These are phyloP conservation scores for Chironomus tentans DNA, from an alignment of 2,888 invertebrate genomes.

Conservation along the genomic window DNA sequence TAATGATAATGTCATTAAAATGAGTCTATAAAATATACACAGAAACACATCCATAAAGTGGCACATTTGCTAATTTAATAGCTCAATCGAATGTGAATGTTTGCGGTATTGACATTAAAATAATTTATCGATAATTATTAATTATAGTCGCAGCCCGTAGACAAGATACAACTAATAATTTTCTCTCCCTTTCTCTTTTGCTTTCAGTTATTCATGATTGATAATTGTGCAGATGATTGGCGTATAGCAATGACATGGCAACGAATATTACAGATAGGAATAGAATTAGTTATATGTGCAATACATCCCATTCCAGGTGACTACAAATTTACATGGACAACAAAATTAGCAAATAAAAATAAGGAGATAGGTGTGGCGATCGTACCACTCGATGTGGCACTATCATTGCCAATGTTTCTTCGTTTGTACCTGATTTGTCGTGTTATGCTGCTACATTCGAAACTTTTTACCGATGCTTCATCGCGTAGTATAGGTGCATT, in stretches of 20 bases:
- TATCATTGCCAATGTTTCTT: slow-evolving; percentile 99
- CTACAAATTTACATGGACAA: slow-evolving; percentile 93
- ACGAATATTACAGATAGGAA: slow-evolving; percentile 81
- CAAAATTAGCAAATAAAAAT: slow-evolving; percentile 84
- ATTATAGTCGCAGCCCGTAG: too few relatives aligned
- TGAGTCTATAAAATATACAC: too few relatives aligned
- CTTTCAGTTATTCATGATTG: slow-evolving; percentile 97
- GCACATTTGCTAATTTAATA: too few relatives aligned
- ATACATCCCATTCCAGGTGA: slow-evolving; percentile 97
- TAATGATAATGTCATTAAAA: too few relatives aligned
- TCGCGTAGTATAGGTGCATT: slow-evolving; percentile 95
- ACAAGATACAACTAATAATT: too few relatives aligned
- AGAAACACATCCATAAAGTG: too few relatives aligned
- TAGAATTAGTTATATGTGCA: slow-evolving; percentile 92
- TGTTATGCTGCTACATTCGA: slow-evolving; percentile 98
- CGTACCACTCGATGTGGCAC: slow-evolving; percentile 92
- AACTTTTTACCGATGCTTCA: slow-evolving; percentile 98
- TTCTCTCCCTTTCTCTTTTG: neutral
- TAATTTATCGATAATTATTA: too few relatives aligned
- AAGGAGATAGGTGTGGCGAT: slow-evolving; percentile 56
- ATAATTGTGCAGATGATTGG: slow-evolving; percentile 99
- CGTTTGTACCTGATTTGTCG: slow-evolving; percentile 98
- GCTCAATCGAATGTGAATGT: too few relatives aligned
- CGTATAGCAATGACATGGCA: slow-evolving; percentile 99
- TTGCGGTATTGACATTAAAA: too few relatives aligned